Conservation (phyloP, 2,113 vertebrate genomes). For the Boulengeromyrus knoepffleri region DNA sequence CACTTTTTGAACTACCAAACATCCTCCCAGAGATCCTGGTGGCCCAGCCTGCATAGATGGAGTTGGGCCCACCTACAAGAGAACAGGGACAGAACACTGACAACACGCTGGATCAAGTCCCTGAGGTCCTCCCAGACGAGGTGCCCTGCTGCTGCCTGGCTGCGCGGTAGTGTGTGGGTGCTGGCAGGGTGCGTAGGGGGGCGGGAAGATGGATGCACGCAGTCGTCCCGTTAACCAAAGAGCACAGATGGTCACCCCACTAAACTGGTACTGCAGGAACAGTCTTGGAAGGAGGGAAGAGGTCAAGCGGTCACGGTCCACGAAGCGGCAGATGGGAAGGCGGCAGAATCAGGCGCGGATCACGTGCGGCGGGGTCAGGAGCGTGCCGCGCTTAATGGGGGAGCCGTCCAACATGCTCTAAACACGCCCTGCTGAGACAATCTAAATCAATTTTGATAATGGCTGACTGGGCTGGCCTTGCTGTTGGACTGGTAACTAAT, state of each 20-base stretch:
- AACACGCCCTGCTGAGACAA: neutral
- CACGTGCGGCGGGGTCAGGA: neutral
- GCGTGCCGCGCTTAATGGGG: neutral
- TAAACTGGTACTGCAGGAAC: neutral
- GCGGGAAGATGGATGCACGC: neutral
- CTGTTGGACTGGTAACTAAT: neutral
- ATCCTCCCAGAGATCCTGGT: neutral
- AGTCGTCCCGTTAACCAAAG: neutral
- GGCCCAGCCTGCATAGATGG: neutral
- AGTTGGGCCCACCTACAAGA: neutral
- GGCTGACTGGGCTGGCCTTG: neutral
- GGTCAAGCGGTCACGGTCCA: neutral
- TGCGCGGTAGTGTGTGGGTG: neutral
- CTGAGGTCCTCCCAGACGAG: neutral
- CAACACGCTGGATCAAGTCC: neutral
- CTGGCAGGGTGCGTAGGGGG: neutral
- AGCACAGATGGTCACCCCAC: constrained; percentile 3
- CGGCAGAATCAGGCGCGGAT: neutral
- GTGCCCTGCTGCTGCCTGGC: neutral
- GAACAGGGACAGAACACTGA: neutral
- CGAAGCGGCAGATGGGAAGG: neutral
- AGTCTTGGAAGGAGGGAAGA: neutral
- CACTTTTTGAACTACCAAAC: neutral
- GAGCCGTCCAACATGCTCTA: neutral
- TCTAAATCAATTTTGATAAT: neutral